phyloP scores from a whole-genome alignment of 2,888 invertebrate genomes.

The Tetrapedia diversipes region DNA sequence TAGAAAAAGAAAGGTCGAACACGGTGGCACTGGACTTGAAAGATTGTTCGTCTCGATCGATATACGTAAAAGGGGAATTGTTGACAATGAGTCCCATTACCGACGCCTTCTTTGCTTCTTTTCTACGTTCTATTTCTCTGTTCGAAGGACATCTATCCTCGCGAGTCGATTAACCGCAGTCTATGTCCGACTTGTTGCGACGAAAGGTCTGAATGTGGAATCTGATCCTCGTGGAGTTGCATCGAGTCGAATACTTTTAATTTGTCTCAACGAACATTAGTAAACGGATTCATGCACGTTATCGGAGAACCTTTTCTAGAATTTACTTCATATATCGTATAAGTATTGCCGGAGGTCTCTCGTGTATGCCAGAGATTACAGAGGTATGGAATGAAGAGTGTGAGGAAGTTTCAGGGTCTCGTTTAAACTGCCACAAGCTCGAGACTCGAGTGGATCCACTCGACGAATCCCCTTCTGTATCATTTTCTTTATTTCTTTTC shows the following conservation, averaged over 20 bases:
- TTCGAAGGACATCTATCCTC: constrained; percentile 18
- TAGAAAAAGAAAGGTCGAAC: constrained; percentile 38
- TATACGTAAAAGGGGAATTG: constrained; percentile 33
- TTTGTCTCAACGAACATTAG: neutral
- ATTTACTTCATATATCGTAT: constrained; percentile 26
- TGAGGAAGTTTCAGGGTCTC: constrained; percentile 45
- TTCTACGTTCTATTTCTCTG: neutral
- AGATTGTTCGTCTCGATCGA: constrained; percentile 41
- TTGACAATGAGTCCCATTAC: constrained; percentile 58
- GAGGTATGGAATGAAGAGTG: constrained; percentile 36
- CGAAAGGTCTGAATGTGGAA: neutral
- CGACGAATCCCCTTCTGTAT: constrained; percentile 26
- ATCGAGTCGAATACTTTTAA: neutral
- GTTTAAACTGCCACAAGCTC: constrained; percentile 50
- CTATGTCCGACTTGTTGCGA: neutral
- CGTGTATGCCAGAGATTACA: constrained; percentile 40
- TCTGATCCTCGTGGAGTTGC: no score
- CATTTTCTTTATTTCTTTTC: constrained; percentile 28
- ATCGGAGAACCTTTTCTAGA: neutral
- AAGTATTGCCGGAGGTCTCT: constrained; percentile 25
- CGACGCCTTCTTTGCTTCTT: constrained; percentile 32
- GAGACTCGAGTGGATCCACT: constrained; percentile 49
- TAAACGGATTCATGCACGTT: neutral
- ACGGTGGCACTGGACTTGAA: constrained; percentile 20
- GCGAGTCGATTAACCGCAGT: constrained; percentile 20